Conservation (phyloP, 2,888 invertebrate genomes). For the Allygus modestus region DNA sequence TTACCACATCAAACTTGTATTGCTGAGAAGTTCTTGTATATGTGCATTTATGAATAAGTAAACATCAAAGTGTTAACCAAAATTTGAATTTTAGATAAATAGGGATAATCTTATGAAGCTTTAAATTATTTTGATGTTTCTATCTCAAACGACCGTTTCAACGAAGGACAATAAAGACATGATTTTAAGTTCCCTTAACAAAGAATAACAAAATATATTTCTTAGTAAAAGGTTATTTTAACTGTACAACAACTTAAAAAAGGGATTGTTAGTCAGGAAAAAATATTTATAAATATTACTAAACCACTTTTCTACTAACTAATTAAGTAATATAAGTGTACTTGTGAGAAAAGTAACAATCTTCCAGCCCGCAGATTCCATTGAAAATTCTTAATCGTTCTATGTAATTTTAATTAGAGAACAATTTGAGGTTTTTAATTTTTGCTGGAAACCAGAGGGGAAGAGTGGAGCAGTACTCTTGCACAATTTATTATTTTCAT, state of each 20-base stretch:
- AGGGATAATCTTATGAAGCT: neutral
- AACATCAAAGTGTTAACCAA: neutral
- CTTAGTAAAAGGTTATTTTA: too few species aligned
- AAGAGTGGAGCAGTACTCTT: neutral
- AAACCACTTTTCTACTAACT: too few species aligned
- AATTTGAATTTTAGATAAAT: constrained; percentile 1
- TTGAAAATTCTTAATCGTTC: neutral
- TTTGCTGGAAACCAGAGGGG: neutral
- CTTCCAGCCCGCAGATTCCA: too few species aligned
- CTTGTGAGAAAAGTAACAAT: too few species aligned
- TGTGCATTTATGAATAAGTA: neutral
- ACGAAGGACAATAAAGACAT: too few species aligned
- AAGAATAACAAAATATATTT: too few species aligned
- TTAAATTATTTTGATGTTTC: neutral
- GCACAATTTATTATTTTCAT: constrained; percentile 37
- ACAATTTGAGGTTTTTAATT: constrained; percentile 13
- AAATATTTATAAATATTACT: too few species aligned
- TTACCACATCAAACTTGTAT: constrained; percentile 6
- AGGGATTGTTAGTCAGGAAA: too few species aligned
- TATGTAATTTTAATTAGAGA: neutral
- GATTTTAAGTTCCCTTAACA: too few species aligned
- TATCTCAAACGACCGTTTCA: too few species aligned
- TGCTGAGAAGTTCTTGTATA: neutral
- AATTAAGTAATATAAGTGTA: too few species aligned
- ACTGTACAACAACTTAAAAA: too few species aligned